phyloP scores from a whole-genome alignment of 2,797 vertebrate species.

The Catamblyrhynchus diadema region DNA sequence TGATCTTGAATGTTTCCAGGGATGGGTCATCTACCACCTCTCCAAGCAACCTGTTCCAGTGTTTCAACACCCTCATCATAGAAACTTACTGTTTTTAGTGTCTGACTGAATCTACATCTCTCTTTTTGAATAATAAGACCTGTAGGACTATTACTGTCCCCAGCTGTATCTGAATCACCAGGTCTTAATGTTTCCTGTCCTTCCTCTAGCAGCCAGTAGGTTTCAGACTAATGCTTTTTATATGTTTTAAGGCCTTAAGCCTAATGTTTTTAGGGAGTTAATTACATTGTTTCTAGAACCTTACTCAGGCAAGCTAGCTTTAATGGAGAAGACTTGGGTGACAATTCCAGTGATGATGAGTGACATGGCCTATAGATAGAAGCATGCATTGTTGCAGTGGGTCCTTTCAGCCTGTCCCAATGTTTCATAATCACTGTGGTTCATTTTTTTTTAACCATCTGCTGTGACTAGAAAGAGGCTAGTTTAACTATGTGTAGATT shows the following conservation, averaged over 20 bases:
- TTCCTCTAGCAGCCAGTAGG: background rate
- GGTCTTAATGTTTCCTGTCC: background rate
- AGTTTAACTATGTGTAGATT: background rate
- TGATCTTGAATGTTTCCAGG: background rate
- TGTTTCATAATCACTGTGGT: background rate
- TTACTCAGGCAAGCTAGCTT: background rate
- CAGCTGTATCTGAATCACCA: background rate
- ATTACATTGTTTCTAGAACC: background rate
- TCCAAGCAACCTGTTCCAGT: background rate
- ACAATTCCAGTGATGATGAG: background rate
- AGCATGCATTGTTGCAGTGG: background rate
- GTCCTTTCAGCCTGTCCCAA: background rate
- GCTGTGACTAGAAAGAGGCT: background rate
- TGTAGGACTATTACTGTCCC: background rate
- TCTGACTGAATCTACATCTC: background rate
- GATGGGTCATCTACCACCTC: background rate
- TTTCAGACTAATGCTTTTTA: background rate
- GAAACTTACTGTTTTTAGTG: background rate
- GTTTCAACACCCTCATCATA: background rate
- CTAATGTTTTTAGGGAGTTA: background rate
- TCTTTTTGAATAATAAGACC: background rate
- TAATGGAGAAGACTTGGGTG: background rate
- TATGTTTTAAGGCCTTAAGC: background rate
- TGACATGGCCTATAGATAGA: no score
- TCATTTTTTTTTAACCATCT: background rate